phyloP scores from a whole-genome alignment of 2,797 vertebrate genomes.

The Pteropus rufus region DNA sequence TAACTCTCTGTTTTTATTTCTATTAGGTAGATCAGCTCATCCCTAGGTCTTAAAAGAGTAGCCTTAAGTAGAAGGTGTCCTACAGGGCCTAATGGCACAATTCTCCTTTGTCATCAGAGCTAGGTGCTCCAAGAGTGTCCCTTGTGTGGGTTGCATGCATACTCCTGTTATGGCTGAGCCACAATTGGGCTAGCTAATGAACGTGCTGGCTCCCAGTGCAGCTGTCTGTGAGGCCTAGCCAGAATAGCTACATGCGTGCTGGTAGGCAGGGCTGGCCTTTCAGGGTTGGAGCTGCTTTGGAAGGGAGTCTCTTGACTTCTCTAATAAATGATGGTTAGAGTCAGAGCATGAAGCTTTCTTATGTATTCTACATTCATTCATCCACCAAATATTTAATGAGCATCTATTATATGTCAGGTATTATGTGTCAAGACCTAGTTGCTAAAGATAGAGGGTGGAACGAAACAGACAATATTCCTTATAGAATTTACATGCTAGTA shows the following conservation, averaged over 20 bases:
- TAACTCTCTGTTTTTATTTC: not conserved
- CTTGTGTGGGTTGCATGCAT: not conserved
- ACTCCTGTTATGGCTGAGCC: not conserved
- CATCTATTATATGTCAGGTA: not conserved
- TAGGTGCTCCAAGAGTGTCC: not conserved
- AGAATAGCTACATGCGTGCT: too few species aligned
- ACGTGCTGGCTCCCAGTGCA: not conserved
- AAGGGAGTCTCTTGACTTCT: not conserved
- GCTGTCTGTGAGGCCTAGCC: too few species aligned
- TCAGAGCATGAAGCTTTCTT: not conserved
- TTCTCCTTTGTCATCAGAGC: not conserved
- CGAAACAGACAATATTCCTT: not conserved
- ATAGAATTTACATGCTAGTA: not conserved
- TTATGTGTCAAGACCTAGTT: not conserved
- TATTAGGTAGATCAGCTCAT: not conserved
- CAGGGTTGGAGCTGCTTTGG: not conserved
- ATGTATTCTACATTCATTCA: not conserved
- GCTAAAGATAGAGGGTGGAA: not conserved
- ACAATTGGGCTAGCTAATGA: not conserved
- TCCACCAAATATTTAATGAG: slow-evolving; percentile 14
- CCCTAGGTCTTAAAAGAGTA: not conserved
- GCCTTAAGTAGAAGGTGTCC: not conserved
- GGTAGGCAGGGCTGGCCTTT: not conserved
- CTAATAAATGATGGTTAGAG: not conserved
- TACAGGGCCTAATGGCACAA: not conserved